Evolutionary conservation across 1,140 invertebrate genomes (phyloP).

Genomic region (Cherax destructor): DNA sequence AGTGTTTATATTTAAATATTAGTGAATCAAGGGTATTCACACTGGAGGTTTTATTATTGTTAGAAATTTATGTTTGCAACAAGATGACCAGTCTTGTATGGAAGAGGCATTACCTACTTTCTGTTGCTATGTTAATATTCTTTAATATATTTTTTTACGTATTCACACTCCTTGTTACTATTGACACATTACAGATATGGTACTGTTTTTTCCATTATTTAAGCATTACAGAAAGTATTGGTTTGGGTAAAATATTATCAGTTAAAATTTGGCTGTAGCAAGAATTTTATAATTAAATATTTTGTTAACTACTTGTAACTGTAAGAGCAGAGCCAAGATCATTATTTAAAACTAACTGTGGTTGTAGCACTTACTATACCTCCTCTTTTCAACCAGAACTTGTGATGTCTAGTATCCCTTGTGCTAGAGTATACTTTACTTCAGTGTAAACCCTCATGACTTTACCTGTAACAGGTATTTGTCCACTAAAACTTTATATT

Average conservation of each 20-base stretch:
- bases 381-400: no score
- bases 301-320: no score
- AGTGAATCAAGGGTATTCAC: not conserved
- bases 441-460: no score
- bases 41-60: not conserved
- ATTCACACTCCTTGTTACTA: not conserved
- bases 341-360: no score
- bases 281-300: not conserved
- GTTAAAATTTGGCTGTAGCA: not conserved
- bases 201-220: no score
- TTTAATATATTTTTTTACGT: not conserved
- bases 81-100: not conserved
- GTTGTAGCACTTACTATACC: no score
- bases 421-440: not conserved
- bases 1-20: not conserved
- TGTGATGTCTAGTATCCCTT: not conserved
- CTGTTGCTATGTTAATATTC: not conserved
- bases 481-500: no score
- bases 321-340: no score
- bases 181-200: no score
- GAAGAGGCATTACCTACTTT: not conserved
- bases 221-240: no score
- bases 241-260: not conserved
- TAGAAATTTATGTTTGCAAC: not conserved
- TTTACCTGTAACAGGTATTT: no score